A percentile compares a stretch with the other conserved stretches of the same genome.
phyloP scores from a whole-genome alignment of 1,140 invertebrate genomes.

The Medauroidea extradentata region DNA sequence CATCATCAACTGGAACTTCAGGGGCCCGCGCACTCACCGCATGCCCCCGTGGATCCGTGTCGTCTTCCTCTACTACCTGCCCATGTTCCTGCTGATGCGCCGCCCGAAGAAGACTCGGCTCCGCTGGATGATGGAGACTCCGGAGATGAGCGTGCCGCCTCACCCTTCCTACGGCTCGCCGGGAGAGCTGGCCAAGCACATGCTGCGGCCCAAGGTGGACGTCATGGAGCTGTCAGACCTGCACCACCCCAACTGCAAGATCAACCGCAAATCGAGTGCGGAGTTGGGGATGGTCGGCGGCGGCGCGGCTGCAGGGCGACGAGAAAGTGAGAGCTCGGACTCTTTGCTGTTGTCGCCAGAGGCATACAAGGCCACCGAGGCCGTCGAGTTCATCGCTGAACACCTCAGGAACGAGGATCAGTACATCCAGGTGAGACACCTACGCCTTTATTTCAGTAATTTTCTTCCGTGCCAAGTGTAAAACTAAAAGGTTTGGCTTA shows the following conservation, averaged over 20 bases:
- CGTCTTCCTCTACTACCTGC: slow-evolving; percentile 91
- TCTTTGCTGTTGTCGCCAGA: slow-evolving; percentile 85
- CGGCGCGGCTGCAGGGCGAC: slow-evolving; percentile 54
- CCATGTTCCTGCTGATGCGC: slow-evolving; percentile 82
- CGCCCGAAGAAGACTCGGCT: slow-evolving; percentile 86
- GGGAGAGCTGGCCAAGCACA: slow-evolving; percentile 73
- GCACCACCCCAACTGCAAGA: slow-evolving; percentile 93
- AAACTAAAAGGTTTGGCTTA: too few species aligned
- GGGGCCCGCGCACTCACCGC: slow-evolving; percentile 80
- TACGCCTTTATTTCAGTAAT: too few species aligned
- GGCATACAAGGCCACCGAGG: slow-evolving; percentile 92
- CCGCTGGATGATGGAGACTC: slow-evolving; percentile 97
- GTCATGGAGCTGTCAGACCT: slow-evolving; percentile 91
- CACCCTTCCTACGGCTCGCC: slow-evolving; percentile 72
- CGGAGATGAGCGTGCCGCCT: slow-evolving; percentile 74
- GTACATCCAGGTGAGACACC: slow-evolving; percentile 83
- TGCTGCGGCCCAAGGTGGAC: slow-evolving; percentile 77
- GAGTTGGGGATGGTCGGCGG: slow-evolving; percentile 49
- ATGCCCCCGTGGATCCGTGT: slow-evolving; percentile 94
- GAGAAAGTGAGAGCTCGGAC: slow-evolving; percentile 88
- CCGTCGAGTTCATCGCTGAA: slow-evolving; percentile 96
- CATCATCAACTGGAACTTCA: slow-evolving; percentile 99
- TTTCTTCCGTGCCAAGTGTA: too few species aligned
- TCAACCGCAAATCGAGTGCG: slow-evolving; percentile 76
- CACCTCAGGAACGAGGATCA: slow-evolving; percentile 95